Evolutionary conservation across 2,113 vertebrate species (phyloP), one percentile per base, ranked within the genome.

Genomic region (Himantopus leucocephalus): DNA sequence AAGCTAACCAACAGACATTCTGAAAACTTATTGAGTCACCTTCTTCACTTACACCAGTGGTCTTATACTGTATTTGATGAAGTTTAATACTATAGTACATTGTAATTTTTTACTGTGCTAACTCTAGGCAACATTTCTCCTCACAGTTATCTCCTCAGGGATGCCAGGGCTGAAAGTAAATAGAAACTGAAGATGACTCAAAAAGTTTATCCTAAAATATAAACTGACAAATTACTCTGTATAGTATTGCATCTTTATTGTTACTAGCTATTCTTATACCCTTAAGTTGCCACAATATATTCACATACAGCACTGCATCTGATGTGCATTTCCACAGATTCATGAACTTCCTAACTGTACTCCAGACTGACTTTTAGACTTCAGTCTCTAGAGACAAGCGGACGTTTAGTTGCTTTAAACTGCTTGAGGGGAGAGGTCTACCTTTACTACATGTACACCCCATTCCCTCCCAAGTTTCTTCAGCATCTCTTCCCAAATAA

Each of bases 361-460:
- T 52, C 30, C 37, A 30, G 23, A 2, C 17, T 30, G 50, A 68
- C 39, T 60, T 70, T 45, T 27, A n/a, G 20, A 60, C 32, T 41
- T 10, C 37, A 67, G 16, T 6, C 75, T 68, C 29, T 5, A 12
- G 48, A 89, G 50, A 37, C 37, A 89, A 67, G 27, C 0, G 0
- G 41, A 45, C 45, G 73, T 79, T 43, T 8, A 32, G 34, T 12
- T 58, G 22, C 78, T 79, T 82, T 59, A 55, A 78, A 24, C 29
- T 73, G 14, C 50, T 16, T 17, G 30, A 66, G 27, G 24, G 11
- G 26, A 5, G 5, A 94, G 59, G 14, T 47, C 45, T 73, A 23
- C 18, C 59, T 68, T 60, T 59, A 47, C 41, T 19, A 67, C 29
- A 13, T 1, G 19, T 15, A 23, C 24, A 43, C 9, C 5, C 9